Percentiles rank a stretch among this genome's conserved stretches.
These are phyloP conservation scores for Plecturocebus donacophilus DNA, from an alignment of 2,113 vertebrate species.

Conservation along the genomic window DNA sequence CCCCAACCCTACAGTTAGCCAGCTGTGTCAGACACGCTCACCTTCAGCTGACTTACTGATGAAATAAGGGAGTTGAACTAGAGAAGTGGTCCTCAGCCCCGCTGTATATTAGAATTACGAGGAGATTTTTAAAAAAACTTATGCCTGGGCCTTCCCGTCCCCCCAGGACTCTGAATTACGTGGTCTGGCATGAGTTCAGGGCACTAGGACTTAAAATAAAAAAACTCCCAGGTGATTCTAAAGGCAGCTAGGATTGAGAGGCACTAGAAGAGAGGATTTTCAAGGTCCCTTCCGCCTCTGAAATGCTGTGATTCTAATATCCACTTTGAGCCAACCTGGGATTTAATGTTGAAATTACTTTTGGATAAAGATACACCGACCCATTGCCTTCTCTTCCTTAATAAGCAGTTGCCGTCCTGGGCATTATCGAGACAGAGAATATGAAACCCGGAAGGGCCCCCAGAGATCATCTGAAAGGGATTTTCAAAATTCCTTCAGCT, in stretches of 20 bases:
- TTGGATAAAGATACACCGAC: not conserved
- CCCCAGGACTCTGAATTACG: not conserved
- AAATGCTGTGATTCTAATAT: conserved; percentile 1
- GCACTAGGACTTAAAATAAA: not conserved
- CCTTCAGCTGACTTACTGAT: not conserved
- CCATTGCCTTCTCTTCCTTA: not conserved
- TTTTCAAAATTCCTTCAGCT: not conserved
- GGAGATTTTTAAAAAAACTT: not conserved
- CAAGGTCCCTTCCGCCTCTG: not conserved
- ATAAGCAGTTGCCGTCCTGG: not conserved
- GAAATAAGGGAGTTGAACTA: not conserved
- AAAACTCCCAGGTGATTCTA: not conserved
- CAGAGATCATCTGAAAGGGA: not conserved
- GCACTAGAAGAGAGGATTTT: not conserved
- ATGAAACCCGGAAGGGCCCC: not conserved
- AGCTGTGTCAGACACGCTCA: not conserved
- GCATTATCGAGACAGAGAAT: not conserved
- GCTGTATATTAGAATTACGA: not conserved
- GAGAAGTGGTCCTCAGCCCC: not conserved
- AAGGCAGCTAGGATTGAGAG: not conserved
- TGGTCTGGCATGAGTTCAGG: not conserved
- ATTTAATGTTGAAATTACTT: not conserved
- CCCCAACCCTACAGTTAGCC: not conserved
- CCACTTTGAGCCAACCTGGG: not conserved
- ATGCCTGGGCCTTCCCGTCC: not conserved